Evolutionary conservation across 2,888 invertebrate genomes (phyloP), one percentile per base, ranked within the genome.

Genomic region (Cyaniris semiargus): DNA sequence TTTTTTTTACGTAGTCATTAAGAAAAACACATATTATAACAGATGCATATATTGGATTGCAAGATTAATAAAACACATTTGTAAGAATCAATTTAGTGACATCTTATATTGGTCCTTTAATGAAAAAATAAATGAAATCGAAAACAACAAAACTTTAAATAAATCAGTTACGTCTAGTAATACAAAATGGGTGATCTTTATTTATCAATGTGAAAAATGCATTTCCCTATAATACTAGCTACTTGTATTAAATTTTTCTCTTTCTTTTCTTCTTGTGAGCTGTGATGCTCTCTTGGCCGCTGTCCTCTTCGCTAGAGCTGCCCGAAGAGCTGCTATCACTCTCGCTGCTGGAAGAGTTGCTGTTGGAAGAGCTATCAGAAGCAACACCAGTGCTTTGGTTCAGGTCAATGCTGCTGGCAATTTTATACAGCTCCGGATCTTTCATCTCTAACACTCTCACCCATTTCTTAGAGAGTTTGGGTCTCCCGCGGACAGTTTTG

Each of bases 401-500:
- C 78, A 98, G 94, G 90, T 99, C 98, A 84, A 98, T 97, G 83
- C 95, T 94, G 84, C 97, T 97, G 4, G 98, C 97, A 76, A 97
- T 88, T 82, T 95, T 95, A 58, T 97, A 97, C 79, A 98, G 89
- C 48, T 97, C 96, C 3, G 97, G 96, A 81, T 97, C 97, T 85
- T 97, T 96, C 81, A 95, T 94, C 80, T 95, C 95, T 75, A 96
- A 89, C 60, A 95, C 94, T 86, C 95, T 95, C 78, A 98, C 94
- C 98, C 99, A 99, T 88, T 98, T 99, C 80, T 96, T 96, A 6
- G 99, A 98, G 56, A 99, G 94, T 90, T 99, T 99, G 5, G 99
- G 99, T 48, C 99, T 95, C 4, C 99, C 99, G 70, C 98, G 95
- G 3, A 98, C 97, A 8, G 99, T 99, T 93, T 99, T 99, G 89